Percentiles rank a stretch among this genome's conserved stretches.
Evolutionary conservation across 1,140 invertebrate genomes (phyloP).

Genomic region (Bombus ignitus): DNA sequence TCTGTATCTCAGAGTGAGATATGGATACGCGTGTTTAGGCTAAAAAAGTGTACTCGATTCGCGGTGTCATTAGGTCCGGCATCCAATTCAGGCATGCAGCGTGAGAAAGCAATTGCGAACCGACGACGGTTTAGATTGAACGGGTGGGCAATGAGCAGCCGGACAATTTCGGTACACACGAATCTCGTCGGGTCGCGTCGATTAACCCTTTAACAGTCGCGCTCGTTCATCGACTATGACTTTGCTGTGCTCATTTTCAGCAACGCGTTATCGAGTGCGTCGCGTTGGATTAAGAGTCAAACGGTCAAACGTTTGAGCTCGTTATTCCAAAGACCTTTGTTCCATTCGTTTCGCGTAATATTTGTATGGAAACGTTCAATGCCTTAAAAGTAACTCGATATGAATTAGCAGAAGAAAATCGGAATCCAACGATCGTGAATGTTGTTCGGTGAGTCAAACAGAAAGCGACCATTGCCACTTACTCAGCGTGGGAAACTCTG

Average conservation of each 20-base stretch:
- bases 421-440: too few relatives aligned
- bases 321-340: not conserved
- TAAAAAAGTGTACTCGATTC: too few relatives aligned
- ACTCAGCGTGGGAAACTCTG: too few relatives aligned
- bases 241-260: conserved; percentile 35
- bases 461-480: too few relatives aligned
- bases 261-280: not conserved
- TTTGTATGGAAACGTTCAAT: not conserved
- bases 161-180: conserved; percentile 45
- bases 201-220: conserved; percentile 43
- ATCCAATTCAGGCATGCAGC: conserved; percentile 13
- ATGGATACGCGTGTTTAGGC: too few relatives aligned
- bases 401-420: not conserved
- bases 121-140: conserved; percentile 19
- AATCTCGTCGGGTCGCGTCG: conserved; percentile 34
- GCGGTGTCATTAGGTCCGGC: not conserved
- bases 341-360: not conserved
- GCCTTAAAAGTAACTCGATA: too few relatives aligned
- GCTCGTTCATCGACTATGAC: conserved; percentile 38
- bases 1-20: too few relatives aligned
- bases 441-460: too few relatives aligned
- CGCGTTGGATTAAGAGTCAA: conserved; percentile 29
- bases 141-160: conserved; percentile 19
- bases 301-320: not conserved
- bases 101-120: conserved; percentile 44